These are phyloP conservation scores for Lophotriccus pileatus DNA, from an alignment of 2,797 vertebrate species.

Conservation along the genomic window DNA sequence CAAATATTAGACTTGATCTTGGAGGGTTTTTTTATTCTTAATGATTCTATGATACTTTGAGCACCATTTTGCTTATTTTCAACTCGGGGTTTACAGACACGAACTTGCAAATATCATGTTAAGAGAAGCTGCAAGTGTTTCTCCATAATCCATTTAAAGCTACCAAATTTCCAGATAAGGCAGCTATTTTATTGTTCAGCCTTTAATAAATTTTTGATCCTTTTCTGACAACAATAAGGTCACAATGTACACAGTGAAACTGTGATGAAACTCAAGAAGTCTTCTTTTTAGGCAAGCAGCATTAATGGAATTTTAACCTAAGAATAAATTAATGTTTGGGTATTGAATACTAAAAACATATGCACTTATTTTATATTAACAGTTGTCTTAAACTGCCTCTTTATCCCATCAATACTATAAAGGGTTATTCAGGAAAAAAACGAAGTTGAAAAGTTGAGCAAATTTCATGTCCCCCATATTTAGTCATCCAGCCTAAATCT, in stretches of 20 bases:
- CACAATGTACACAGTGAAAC: neutral
- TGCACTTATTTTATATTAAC: conserved; percentile 27
- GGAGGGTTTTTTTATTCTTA: neutral
- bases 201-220: neutral
- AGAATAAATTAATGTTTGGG: neutral
- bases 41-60: neutral
- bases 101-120: neutral
- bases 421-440: conserved; percentile 65
- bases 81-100: neutral
- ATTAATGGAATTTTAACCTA: neutral
- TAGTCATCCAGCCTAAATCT: conserved; percentile 20
- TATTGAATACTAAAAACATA: neutral
- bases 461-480: conserved; percentile 33
- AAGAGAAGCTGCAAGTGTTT: neutral
- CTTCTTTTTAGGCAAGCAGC: neutral
- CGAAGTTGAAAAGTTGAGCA: conserved; percentile 43
- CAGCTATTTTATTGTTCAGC: neutral
- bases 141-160: neutral
- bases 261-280: neutral
- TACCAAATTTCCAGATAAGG: neutral
- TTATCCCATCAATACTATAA: conserved; percentile 77
- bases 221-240: neutral
- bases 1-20: neutral
- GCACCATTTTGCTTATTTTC: neutral
- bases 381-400: conserved; percentile 56